A percentile compares a stretch with the other conserved stretches of the same genome.
Evolutionary conservation across 2,888 invertebrate genomes (phyloP).

Genomic region (Pyrrhia umbra): DNA sequence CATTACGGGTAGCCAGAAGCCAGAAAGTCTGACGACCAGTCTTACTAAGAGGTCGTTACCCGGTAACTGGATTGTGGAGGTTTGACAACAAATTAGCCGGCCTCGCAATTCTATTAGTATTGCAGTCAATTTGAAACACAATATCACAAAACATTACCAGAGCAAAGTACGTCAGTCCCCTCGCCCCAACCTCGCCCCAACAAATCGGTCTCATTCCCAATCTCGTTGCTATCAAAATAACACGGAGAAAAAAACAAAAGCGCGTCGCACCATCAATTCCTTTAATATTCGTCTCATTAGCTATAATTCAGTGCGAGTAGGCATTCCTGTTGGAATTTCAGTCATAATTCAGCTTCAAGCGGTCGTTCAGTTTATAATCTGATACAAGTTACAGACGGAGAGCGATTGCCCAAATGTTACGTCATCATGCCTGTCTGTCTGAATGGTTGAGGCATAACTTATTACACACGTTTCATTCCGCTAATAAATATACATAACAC

Average conservation of each 20-base stretch:
- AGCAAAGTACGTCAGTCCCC: too few relatives aligned
- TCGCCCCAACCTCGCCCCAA: slow-evolving; percentile 15
- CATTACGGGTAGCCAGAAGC: too few relatives aligned
- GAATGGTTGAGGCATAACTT: too few relatives aligned
- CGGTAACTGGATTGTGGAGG: not conserved
- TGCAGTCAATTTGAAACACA: slow-evolving; percentile 23
- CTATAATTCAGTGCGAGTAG: slow-evolving; percentile 82
- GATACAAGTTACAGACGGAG: slow-evolving; percentile 57
- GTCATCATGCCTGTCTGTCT: not conserved
- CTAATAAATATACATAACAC: too few relatives aligned
- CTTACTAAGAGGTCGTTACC: too few relatives aligned
- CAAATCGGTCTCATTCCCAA: slow-evolving; percentile 44
- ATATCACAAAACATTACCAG: slow-evolving; percentile 46
- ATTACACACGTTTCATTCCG: too few relatives aligned
- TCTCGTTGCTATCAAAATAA: slow-evolving; percentile 48
- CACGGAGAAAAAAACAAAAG: slow-evolving; percentile 62
- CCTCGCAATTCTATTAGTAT: slow-evolving; percentile 10
- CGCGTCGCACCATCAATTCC: slow-evolving; percentile 70
- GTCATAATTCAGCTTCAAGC: slow-evolving; percentile 82
- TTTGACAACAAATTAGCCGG: not conserved
- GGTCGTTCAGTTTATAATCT: slow-evolving; percentile 77
- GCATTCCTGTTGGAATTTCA: slow-evolving; percentile 81
- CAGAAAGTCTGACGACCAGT: too few relatives aligned
- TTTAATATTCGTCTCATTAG: slow-evolving; percentile 84
- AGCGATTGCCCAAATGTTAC: slow-evolving; percentile 28